Conservation (phyloP, 2,797 vertebrate species). For the Sebastes matsubarae region DNA sequence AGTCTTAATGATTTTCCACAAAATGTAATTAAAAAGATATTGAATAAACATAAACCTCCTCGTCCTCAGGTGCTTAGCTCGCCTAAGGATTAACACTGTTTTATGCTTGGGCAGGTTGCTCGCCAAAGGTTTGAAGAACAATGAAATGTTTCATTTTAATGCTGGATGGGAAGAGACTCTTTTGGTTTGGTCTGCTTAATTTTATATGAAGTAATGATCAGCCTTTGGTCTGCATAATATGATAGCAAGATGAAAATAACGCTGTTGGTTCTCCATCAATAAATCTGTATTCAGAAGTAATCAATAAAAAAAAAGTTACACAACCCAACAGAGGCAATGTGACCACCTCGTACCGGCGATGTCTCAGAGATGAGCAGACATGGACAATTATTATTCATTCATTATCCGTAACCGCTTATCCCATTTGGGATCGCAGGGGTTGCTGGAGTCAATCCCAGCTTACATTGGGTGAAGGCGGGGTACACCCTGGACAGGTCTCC, state of each 20-base stretch:
- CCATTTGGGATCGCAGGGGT: no score
- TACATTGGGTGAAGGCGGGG: no score
- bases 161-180: neutral
- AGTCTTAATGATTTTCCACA: constrained; percentile 48
- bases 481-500: no score
- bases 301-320: neutral
- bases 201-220: neutral
- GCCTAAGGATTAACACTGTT: constrained; percentile 32
- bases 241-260: neutral
- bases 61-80: constrained; percentile 16
- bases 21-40: constrained; percentile 64
- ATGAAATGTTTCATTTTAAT: constrained; percentile 5
- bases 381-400: neutral
- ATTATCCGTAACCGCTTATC: no score
- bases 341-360: neutral
- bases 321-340: neutral
- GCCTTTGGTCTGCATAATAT: neutral
- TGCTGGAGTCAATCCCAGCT: no score
- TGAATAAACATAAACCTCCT: constrained; percentile 56
- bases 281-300: neutral
- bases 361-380: neutral
- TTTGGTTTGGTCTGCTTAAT: neutral
- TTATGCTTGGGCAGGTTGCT: constrained; percentile 13
- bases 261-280: neutral
- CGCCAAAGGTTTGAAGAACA: neutral